Evolutionary conservation across 2,888 invertebrate genomes (phyloP), one percentile per base, ranked within the genome.

Genomic region (Sesia apiformis): DNA sequence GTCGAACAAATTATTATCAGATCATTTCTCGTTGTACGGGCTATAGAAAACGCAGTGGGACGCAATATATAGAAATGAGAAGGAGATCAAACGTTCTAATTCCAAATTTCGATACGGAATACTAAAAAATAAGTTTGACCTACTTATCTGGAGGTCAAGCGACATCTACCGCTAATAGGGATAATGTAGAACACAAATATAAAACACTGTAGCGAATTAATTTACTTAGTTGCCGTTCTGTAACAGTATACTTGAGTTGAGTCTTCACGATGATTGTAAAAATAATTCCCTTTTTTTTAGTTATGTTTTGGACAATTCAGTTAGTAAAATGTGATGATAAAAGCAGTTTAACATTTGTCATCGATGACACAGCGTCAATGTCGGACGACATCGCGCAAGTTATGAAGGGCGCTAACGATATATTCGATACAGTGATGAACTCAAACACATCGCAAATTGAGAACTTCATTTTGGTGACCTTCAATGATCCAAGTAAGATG

Each of bases 321-420:
- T 40, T 52, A 52, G 38, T 8, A 39, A 40, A 60, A 59, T 38
- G 58, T 42, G 59, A 62, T 40, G 46, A 58, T 2, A 84, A 76
- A 63, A 69, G 75, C 38, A 81, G 81, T 65, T 65, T 86, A 4
- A 69, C 74, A 0, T 82, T 84, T 56, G 75, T 81, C 0, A 83
- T 85, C 5, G 85, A 86, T 53, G 70, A 78, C 8, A 84, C 85
- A 0, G 52, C 0, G 0, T 84, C 84, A 0, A 86, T 86, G 85
- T 0, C 0, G 0, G 7, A 72, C 40, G 84, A 84, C 54, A 83
- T 86, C 38, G 41, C 38, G 0, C 63, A 70, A 67, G 82, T 84
- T 3, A 81, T 68, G 57, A 4, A 53, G 0, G 68, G 66, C 53
- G 72, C 70, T 0, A 66, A 73, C 5, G 55, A 60, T 3, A 74